Evolutionary conservation across 1,140 invertebrate genomes (phyloP), one percentile per base, ranked within the genome.

Genomic region (Vollenhovia emeryi): DNA sequence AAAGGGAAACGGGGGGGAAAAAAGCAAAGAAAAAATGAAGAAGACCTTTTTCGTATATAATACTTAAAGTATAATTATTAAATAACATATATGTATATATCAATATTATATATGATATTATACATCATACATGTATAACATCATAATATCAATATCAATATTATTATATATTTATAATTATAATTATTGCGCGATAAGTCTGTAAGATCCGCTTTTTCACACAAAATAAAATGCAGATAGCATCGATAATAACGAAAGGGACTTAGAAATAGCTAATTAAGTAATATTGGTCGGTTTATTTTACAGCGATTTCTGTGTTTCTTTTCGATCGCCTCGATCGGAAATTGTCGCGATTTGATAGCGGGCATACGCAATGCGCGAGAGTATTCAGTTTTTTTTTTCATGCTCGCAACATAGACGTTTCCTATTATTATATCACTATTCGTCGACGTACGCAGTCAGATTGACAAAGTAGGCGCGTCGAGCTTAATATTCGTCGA

Each of bases 341-440:
- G 18, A 66, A 50, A 71, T 45, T 43, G 50, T 45, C 33, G 75
- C 52, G 60, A 87, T 82, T 87, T 50, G 91, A 93, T 93, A 93
- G 93, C 92, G 91, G 92, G 89, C 89, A 92, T 92, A 92, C 93
- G 92, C 93, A 94, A 93, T 93, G 90, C 93, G 94, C 94, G 92
- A 91, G 85, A 94, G 90, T 91, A 93, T 94, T 91, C 93, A 92
- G 86, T 91, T 88, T 86, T 79, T 88, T 90, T 78, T 90, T 76
- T 36, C 60, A 85, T 83, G 62, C 90, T 90, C 84, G 68, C 86
- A 90, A 85, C 62, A 83, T 48, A 86, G 89, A 86, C 80, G 76
- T 83, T 73, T 88, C 75, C 74, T 86, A 88, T 88, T 89, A 87
- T 88, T 88, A 88, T 79, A 86, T 82, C 60, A 89, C 87, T 88